These are phyloP conservation scores for Ceratina australensis DNA, from an alignment of 1,140 invertebrate species.

Conservation along the genomic window DNA sequence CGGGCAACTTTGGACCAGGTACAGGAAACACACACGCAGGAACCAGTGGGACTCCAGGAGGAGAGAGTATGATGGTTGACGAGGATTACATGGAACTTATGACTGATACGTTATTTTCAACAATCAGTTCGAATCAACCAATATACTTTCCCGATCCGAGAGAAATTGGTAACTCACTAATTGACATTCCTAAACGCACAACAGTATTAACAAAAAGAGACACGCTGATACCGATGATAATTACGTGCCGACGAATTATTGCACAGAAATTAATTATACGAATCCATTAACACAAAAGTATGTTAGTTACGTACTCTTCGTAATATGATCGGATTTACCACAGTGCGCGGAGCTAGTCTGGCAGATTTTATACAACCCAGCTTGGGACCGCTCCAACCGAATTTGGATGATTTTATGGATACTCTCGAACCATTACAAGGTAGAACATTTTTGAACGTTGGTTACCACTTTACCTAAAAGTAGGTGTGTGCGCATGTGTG, in stretches of 20 bases:
- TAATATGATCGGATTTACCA: constrained; percentile 61
- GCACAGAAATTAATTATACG: not conserved
- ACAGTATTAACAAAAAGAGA: not conserved
- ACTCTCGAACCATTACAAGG: constrained; percentile 92
- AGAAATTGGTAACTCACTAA: constrained; percentile 90
- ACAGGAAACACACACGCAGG: constrained; percentile 65
- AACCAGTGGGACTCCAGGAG: constrained; percentile 79
- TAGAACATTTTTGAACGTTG: constrained; percentile 66
- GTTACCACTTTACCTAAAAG: not conserved
- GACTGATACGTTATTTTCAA: constrained; percentile 94
- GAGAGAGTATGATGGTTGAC: constrained; percentile 89
- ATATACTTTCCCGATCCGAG: constrained; percentile 97
- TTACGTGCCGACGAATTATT: not conserved
- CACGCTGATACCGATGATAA: not conserved
- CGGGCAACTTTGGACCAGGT: constrained; percentile 63
- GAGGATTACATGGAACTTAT: constrained; percentile 94
- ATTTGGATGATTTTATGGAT: constrained; percentile 97
- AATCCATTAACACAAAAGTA: not conserved
- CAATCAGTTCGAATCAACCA: constrained; percentile 91
- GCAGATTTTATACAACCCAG: constrained; percentile 99
- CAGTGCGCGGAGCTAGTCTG: constrained; percentile 84
- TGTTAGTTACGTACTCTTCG: not conserved
- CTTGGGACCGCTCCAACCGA: constrained; percentile 96
- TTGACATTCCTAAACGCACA: not conserved
- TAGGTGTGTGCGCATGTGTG: too few species aligned